Conservation (phyloP, 1,140 invertebrate genomes). For the Camponotus pennsylvanicus region DNA sequence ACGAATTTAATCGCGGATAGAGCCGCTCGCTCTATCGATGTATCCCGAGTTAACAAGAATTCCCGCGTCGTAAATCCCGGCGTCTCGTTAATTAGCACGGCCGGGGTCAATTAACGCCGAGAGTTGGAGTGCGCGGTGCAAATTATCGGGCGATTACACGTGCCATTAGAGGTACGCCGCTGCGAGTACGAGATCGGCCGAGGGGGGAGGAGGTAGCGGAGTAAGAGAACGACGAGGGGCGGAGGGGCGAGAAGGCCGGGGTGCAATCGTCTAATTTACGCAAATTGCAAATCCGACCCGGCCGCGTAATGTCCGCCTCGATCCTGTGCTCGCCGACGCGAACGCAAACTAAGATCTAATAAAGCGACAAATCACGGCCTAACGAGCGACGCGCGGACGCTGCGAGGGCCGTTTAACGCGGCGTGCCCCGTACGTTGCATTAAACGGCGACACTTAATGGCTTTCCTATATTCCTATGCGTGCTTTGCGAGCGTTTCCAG, state of each 20-base stretch:
- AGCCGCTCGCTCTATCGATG: neutral
- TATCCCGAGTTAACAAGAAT: constrained; percentile 15
- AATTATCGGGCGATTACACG: constrained; percentile 79
- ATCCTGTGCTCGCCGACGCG: constrained; percentile 56
- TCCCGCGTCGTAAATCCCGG: constrained; percentile 29
- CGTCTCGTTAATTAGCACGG: constrained; percentile 62
- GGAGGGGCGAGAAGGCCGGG: constrained; percentile 19
- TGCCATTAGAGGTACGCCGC: constrained; percentile 69
- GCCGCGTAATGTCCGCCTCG: constrained; percentile 63
- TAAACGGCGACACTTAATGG: constrained; percentile 69
- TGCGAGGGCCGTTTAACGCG: constrained; percentile 71
- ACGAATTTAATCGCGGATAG: neutral
- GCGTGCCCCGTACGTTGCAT: constrained; percentile 70
- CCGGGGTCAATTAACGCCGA: constrained; percentile 65
- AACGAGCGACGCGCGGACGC: constrained; percentile 76
- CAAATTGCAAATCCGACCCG: constrained; percentile 80
- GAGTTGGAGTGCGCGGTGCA: constrained; percentile 72
- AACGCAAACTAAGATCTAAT: constrained; percentile 84
- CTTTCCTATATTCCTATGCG: constrained; percentile 65
- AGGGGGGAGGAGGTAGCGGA: neutral
- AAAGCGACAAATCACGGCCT: constrained; percentile 86
- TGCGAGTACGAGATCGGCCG: constrained; percentile 32
- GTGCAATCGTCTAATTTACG: constrained; percentile 85
- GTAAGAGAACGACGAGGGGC: neutral
- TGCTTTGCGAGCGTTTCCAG: constrained; percentile 5